Percentiles rank a stretch among this genome's conserved stretches.
Conservation (phyloP, 2,797 vertebrate species). For the Mycteria americana region DNA sequence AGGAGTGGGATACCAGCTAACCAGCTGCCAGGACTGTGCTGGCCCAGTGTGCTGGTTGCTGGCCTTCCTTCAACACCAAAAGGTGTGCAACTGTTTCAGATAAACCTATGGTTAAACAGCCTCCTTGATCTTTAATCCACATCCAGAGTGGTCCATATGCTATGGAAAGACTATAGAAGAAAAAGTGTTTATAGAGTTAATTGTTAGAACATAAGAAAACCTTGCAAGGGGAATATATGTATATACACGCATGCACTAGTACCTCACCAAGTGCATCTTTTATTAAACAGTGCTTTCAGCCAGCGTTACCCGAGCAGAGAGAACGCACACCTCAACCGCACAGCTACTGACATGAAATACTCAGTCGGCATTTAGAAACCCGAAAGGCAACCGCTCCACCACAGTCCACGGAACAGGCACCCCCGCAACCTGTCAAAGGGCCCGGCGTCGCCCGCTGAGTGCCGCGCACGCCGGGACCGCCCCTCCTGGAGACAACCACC, state of each 20-base stretch:
- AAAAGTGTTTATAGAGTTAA: background rate
- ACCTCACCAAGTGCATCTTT: rapidly evolving
- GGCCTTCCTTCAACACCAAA: background rate
- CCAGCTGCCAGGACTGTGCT: background rate
- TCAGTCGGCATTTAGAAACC: constrained; percentile 45
- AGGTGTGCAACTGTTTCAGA: too few relatives aligned
- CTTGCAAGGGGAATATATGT: rapidly evolving
- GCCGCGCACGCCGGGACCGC: background rate
- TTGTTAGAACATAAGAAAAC: background rate
- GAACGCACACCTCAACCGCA: background rate
- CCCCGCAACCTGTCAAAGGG: too few relatives aligned
- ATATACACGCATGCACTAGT: rapidly evolving
- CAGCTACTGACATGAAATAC: constrained; percentile 52
- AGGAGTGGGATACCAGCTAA: background rate
- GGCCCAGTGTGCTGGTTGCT: background rate
- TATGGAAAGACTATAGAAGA: background rate
- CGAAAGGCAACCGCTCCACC: rapidly evolving
- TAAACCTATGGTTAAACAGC: background rate
- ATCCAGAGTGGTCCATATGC: background rate
- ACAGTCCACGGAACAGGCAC: rapidly evolving
- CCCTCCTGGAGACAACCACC: background rate
- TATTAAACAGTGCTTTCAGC: rapidly evolving
- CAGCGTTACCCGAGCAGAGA: too few relatives aligned
- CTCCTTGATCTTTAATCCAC: background rate
- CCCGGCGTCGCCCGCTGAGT: background rate